Conservation (phyloP, 2,888 invertebrate species). For the Thelaira solivaga region DNA sequence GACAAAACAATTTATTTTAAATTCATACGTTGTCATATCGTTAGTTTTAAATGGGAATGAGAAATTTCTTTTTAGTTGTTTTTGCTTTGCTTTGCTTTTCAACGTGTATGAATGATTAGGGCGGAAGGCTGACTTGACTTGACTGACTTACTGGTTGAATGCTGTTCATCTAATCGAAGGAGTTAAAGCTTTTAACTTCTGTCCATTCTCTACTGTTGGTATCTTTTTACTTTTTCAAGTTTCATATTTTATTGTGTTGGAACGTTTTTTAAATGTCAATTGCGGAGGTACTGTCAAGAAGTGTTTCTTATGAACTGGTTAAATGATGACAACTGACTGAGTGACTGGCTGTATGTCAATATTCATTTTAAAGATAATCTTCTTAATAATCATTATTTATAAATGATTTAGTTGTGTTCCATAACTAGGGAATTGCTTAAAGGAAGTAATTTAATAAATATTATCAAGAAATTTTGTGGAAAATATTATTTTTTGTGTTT, state of each 20-base stretch:
- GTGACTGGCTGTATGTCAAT: conserved; percentile 34
- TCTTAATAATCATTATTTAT: conserved; percentile 32
- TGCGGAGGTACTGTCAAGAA: conserved; percentile 56
- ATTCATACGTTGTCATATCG: conserved; percentile 73
- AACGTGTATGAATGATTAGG: background rate
- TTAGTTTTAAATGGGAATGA: conserved; percentile 58
- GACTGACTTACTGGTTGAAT: background rate
- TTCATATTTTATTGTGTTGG: background rate
- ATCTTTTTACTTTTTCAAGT: background rate
- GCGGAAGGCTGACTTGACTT: background rate
- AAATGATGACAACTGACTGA: background rate
- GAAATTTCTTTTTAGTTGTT: no score
- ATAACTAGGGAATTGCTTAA: conserved; percentile 1
- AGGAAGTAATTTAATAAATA: background rate
- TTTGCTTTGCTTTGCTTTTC: background rate
- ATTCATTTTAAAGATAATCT: conserved; percentile 44
- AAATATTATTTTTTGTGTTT: conserved; percentile 12
- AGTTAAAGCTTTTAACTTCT: conserved; percentile 51
- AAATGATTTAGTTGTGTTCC: conserved; percentile 52
- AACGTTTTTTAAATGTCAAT: conserved; percentile 37
- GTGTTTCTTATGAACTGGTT: conserved; percentile 39
- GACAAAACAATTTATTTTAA: conserved; percentile 69
- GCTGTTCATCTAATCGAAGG: conserved; percentile 33
- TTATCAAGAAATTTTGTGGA: conserved; percentile 29
- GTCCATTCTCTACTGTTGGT: conserved; percentile 26